Percentiles rank a stretch among this genome's conserved stretches.
phyloP scores from a whole-genome alignment of 2,888 invertebrate species.

The Terebella lapidaria region DNA sequence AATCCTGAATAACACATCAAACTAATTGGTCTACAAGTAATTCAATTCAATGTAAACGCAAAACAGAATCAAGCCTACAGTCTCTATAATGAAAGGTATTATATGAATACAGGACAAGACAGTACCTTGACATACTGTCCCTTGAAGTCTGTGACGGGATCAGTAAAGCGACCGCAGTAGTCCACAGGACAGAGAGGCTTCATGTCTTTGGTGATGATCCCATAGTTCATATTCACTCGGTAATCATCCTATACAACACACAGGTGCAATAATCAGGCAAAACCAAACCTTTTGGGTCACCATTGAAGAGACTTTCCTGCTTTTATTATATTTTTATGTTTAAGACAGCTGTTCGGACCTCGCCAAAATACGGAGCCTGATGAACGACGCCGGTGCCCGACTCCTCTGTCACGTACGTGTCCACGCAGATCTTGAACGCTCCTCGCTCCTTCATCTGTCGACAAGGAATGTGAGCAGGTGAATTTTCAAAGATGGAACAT shows the following conservation, averaged over 20 bases:
- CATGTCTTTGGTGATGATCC: slow-evolving; percentile 77
- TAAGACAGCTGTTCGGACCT: too few species aligned
- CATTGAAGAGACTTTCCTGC: too few species aligned
- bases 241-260: slow-evolving; percentile 77
- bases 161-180: slow-evolving; percentile 78
- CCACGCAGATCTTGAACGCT: slow-evolving; percentile 79
- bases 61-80: too few species aligned
- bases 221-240: slow-evolving; percentile 64
- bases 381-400: slow-evolving; percentile 97
- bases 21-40: too few species aligned
- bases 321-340: too few species aligned
- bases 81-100: too few species aligned
- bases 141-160: slow-evolving; percentile 78
- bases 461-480: not conserved
- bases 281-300: too few species aligned
- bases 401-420: slow-evolving; percentile 90
- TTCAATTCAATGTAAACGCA: too few species aligned
- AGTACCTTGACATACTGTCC: slow-evolving; percentile 89
- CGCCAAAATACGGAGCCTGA: slow-evolving; percentile 98
- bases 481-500: not conserved
- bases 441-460: slow-evolving; percentile 54
- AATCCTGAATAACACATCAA: too few species aligned
- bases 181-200: slow-evolving; percentile 89
- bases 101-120: too few species aligned
- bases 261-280: too few species aligned